A percentile compares a stretch with the other conserved stretches of the same genome.
Conservation (phyloP, 2,113 vertebrate genomes). For the Dasyprocta punctata region DNA sequence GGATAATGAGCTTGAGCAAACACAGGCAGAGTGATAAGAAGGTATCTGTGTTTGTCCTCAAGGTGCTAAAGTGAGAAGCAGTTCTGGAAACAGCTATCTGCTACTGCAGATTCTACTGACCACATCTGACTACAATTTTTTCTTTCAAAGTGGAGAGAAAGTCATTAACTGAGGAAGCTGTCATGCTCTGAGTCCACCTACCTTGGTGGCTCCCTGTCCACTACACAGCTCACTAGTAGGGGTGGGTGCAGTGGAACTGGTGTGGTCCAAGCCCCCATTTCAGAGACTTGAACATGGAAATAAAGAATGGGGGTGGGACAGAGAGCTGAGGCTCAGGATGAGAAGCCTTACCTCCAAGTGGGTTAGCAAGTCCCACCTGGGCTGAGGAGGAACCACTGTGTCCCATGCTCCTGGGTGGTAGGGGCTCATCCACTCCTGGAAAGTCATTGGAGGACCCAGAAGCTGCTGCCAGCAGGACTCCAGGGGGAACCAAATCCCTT, state of each 20-base stretch:
- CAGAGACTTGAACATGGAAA: not conserved
- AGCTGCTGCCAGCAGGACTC: too few relatives aligned
- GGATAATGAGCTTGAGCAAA: conserved; percentile 76
- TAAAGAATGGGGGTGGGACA: not conserved
- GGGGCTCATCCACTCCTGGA: not conserved
- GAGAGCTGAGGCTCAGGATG: too few relatives aligned
- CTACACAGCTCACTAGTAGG: not conserved
- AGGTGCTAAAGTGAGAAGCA: conserved; percentile 23
- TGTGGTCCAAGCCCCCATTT: not conserved
- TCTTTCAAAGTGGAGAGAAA: not conserved
- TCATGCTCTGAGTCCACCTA: not conserved
- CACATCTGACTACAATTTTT: not conserved
- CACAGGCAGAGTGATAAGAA: conserved; percentile 36
- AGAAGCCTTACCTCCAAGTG: not conserved
- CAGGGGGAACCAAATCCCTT: too few relatives aligned
- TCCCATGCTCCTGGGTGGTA: not conserved
- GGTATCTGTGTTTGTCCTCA: not conserved
- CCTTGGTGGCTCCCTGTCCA: not conserved
- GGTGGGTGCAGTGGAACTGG: not conserved
- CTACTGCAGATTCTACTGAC: conserved; percentile 43
- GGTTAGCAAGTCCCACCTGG: not conserved
- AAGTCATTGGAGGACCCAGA: not conserved
- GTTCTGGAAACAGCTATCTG: conserved; percentile 12
- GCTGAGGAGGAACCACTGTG: too few relatives aligned
- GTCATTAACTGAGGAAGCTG: not conserved